Percentiles rank a stretch among this genome's conserved stretches.
Conservation (phyloP, 2,888 invertebrate species). For the Leuctra nigra region DNA sequence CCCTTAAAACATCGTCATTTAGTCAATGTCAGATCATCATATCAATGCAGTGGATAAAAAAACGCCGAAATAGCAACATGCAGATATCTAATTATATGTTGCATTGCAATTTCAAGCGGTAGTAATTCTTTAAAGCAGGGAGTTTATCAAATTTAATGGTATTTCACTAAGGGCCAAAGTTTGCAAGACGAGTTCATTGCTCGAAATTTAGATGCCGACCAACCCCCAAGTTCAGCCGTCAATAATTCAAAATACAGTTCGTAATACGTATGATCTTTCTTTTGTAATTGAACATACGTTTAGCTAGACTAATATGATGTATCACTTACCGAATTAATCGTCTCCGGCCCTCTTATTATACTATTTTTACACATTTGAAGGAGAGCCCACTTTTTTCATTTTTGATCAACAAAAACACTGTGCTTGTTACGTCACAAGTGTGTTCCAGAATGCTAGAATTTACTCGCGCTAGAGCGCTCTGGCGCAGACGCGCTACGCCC, state of each 20-base stretch:
- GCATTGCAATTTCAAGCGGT: too few relatives aligned
- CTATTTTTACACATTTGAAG: conserved; percentile 24
- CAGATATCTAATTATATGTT: too few relatives aligned
- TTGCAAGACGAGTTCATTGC: conserved; percentile 4
- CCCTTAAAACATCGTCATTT: not conserved
- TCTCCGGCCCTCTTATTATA: conserved; percentile 6
- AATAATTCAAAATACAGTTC: not conserved
- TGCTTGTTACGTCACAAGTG: too few relatives aligned
- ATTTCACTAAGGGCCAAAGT: too few relatives aligned
- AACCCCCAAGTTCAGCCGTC: conserved; percentile 2
- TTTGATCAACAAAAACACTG: conserved; percentile 25
- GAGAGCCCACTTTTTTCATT: conserved; percentile 20
- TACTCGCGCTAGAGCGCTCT: not conserved
- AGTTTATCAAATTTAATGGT: too few relatives aligned
- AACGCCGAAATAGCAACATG: too few relatives aligned
- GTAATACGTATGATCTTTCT: not conserved
- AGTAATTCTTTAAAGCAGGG: too few relatives aligned
- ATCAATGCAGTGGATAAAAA: too few relatives aligned
- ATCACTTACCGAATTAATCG: conserved; percentile 19
- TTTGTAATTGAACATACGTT: not conserved
- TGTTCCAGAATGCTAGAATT: too few relatives aligned
- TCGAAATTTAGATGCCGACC: conserved; percentile 12
- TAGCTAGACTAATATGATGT: not conserved
- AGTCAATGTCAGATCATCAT: too few relatives aligned
- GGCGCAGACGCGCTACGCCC: too few relatives aligned